These are phyloP conservation scores for Drosophila pseudoobscura DNA, from an alignment of 1,140 invertebrate species.

Conservation along the genomic window DNA sequence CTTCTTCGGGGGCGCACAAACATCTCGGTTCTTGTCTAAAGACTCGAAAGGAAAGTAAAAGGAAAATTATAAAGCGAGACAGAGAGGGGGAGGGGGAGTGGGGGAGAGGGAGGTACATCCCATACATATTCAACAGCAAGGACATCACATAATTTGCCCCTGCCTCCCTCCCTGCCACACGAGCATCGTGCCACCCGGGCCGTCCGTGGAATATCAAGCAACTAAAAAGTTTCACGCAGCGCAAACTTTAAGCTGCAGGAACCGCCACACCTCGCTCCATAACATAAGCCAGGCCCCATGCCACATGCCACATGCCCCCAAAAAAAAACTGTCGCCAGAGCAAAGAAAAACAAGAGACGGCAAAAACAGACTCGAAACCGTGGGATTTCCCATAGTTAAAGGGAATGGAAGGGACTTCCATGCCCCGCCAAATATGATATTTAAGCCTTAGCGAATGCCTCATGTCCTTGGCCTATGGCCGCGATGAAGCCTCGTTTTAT, in stretches of 20 bases:
- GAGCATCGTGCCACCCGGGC: conserved; percentile 2
- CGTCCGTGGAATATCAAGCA: conserved; percentile 48
- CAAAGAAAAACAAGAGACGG: conserved; percentile 37
- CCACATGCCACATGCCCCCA: too few relatives aligned
- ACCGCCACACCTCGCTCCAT: neutral
- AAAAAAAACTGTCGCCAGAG: conserved; percentile 7
- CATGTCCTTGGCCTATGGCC: too few relatives aligned
- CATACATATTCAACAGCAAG: conserved; percentile 58
- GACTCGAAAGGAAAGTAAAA: conserved; percentile 2
- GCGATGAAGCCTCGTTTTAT: too few relatives aligned
- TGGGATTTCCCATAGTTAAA: too few relatives aligned
- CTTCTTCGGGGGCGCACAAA: conserved; percentile 16
- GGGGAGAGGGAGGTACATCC: neutral
- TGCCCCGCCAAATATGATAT: too few relatives aligned
- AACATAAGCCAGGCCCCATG: neutral
- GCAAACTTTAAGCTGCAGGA: conserved; percentile 43
- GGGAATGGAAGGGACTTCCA: too few relatives aligned
- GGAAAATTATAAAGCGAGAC: neutral
- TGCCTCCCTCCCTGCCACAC: conserved; percentile 15
- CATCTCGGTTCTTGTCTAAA: conserved; percentile 17
- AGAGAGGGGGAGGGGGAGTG: neutral
- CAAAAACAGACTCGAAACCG: too few relatives aligned
- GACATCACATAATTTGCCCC: conserved; percentile 56
- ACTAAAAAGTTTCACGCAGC: conserved; percentile 65
- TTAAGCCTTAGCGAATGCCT: too few relatives aligned